These are phyloP conservation scores for Lycaon pictus DNA, from an alignment of 2,113 vertebrate genomes.

Conservation along the genomic window DNA sequence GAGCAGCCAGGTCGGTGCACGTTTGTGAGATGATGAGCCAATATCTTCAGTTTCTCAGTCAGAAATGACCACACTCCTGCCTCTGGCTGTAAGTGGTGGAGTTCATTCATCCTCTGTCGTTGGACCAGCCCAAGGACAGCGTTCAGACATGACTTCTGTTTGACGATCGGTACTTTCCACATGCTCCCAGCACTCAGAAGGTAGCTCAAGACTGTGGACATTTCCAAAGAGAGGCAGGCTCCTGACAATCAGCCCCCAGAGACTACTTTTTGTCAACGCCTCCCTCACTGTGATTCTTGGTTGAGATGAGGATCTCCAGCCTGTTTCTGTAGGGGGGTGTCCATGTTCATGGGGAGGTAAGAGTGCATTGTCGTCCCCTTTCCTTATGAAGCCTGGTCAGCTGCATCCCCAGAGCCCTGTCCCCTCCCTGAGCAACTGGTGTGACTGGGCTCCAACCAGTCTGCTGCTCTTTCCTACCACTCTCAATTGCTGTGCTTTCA, in stretches of 20 bases:
- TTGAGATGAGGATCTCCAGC: neutral
- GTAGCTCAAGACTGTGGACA: neutral
- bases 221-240: neutral
- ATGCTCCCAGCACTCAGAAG: neutral
- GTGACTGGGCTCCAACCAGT: too few species aligned
- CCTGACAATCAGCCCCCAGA: neutral
- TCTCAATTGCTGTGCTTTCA: too few species aligned
- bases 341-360: rapidly evolving
- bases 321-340: neutral
- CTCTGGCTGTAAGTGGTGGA: neutral
- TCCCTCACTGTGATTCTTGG: neutral
- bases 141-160: neutral
- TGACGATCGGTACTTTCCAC: neutral
- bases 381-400: neutral
- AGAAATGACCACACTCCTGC: neutral
- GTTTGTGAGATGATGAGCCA: neutral
- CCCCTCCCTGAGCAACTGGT: too few species aligned
- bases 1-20: rapidly evolving
- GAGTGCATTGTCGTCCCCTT: rapidly evolving
- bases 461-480: too few species aligned
- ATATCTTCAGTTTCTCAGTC: neutral
- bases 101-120: neutral
- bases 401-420: neutral
- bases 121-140: neutral
- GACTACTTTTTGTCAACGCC: too few species aligned